Evolutionary conservation across 2,113 vertebrate species (phyloP).

Genomic region (Paraplagusia blochii): DNA sequence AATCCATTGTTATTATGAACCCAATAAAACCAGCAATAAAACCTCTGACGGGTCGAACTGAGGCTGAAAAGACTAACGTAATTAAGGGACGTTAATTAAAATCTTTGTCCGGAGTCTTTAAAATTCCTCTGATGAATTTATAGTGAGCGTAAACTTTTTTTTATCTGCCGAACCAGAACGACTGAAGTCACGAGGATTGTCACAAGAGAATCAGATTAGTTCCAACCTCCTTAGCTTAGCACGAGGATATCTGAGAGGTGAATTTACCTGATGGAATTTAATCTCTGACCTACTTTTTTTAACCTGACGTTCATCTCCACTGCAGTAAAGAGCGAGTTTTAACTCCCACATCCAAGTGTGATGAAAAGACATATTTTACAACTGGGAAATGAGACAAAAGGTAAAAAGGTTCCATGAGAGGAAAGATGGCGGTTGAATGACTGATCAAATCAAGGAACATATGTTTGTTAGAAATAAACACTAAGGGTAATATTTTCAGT

Average conservation of each 20-base stretch:
- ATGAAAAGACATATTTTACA: conserved; percentile 65
- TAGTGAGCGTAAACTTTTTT: conserved; percentile 40
- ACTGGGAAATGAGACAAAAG: conserved; percentile 38
- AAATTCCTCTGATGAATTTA: conserved; percentile 36
- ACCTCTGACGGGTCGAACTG: no score
- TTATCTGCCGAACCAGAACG: conserved; percentile 42
- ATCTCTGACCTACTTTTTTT: conserved; percentile 68
- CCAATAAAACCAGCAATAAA: no score
- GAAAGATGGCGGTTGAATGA: conserved; percentile 39
- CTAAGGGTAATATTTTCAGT: no score
- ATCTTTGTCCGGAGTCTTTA: conserved; percentile 35
- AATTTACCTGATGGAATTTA: conserved; percentile 65
- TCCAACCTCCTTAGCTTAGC: conserved; percentile 37
- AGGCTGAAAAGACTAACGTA: conserved; percentile 17
- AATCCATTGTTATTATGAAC: conserved; percentile 22
- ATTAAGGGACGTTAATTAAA: conserved; percentile 47
- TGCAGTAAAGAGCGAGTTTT: conserved; percentile 61
- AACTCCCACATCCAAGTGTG: conserved; percentile 56
- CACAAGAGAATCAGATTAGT: conserved; percentile 44
- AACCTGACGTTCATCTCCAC: conserved; percentile 69
- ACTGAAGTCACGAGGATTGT: conserved; percentile 52
- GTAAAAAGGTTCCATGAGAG: conserved; percentile 44
- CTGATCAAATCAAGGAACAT: conserved; percentile 42
- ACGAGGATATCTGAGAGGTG: conserved; percentile 51
- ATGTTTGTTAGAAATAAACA: no score